These are phyloP conservation scores for Pangasius larnaudii DNA, from an alignment of 2,797 vertebrate species.

Conservation along the genomic window DNA sequence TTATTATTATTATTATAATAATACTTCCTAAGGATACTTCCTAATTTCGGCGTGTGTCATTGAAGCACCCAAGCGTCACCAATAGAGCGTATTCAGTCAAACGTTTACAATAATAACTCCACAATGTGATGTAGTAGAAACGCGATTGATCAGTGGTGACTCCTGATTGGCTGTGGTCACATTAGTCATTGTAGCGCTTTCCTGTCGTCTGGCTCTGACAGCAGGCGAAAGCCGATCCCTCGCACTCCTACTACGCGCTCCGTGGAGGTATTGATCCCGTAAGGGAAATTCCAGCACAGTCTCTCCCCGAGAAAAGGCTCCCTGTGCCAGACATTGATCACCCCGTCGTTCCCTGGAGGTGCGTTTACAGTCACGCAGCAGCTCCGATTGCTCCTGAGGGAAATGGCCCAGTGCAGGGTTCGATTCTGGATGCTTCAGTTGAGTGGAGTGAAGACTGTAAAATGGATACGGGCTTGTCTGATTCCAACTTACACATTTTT, in stretches of 20 bases:
- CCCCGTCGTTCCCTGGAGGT: slow-evolving; percentile 7
- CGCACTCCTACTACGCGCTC: slow-evolving; percentile 7
- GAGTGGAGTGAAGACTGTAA: neutral
- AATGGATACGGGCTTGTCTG: too few relatives aligned
- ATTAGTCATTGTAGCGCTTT: neutral
- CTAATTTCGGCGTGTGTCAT: neutral
- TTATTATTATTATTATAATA: neutral
- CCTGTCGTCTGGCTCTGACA: slow-evolving; percentile 8
- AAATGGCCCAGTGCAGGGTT: neutral
- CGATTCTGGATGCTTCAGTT: neutral
- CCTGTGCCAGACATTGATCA: slow-evolving; percentile 44
- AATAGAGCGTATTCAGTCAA: neutral
- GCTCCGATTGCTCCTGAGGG: slow-evolving; percentile 20
- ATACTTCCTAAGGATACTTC: neutral
- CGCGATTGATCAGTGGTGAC: neutral
- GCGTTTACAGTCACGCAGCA: slow-evolving; percentile 22
- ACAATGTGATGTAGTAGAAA: neutral
- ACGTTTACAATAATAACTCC: neutral
- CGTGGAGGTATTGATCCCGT: slow-evolving; percentile 41
- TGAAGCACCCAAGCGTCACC: neutral
- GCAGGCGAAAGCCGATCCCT: slow-evolving; percentile 42
- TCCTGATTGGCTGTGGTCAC: neutral
- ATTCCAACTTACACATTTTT: neutral
- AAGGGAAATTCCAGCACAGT: slow-evolving; percentile 50
- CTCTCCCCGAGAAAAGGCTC: slow-evolving; percentile 20